Percentiles rank a stretch among this genome's conserved stretches.
phyloP scores from a whole-genome alignment of 2,797 vertebrate species.

The Siniperca scherzeri region DNA sequence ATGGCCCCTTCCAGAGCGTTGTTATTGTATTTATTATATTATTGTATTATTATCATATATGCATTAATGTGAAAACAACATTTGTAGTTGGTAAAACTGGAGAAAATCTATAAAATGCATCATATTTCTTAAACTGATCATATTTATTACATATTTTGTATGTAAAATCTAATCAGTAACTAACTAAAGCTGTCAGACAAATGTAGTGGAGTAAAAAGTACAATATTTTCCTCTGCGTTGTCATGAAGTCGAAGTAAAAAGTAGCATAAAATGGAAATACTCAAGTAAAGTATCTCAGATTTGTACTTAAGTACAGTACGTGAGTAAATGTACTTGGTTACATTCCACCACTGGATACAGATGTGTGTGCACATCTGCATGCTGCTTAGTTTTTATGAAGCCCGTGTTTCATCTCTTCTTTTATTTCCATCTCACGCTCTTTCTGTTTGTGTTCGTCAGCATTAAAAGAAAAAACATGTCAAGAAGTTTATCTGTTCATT shows the following conservation, averaged over 20 bases:
- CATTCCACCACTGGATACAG: constrained; percentile 10
- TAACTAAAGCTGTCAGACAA: no score
- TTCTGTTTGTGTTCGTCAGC: background rate
- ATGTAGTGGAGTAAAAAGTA: no score
- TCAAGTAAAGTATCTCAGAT: no score
- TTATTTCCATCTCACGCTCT: background rate
- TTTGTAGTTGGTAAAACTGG: background rate
- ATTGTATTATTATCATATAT: background rate
- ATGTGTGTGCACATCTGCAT: constrained; percentile 26
- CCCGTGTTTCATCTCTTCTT: constrained; percentile 6
- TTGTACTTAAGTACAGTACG: no score
- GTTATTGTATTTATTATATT: background rate
- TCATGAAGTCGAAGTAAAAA: no score
- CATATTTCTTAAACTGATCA: no score
- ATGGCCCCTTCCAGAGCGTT: background rate
- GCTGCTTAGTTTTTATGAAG: background rate
- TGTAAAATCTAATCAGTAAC: no score
- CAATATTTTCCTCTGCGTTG: no score
- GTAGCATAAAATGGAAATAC: no score
- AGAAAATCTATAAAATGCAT: no score
- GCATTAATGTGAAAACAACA: background rate
- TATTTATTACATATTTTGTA: no score
- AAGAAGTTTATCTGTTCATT: background rate
- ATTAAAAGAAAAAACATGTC: background rate
- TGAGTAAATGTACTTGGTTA: no score